Percentiles rank a stretch among this genome's conserved stretches.
phyloP scores from a whole-genome alignment of 2,113 vertebrate genomes.

The Phocoena sinus region DNA sequence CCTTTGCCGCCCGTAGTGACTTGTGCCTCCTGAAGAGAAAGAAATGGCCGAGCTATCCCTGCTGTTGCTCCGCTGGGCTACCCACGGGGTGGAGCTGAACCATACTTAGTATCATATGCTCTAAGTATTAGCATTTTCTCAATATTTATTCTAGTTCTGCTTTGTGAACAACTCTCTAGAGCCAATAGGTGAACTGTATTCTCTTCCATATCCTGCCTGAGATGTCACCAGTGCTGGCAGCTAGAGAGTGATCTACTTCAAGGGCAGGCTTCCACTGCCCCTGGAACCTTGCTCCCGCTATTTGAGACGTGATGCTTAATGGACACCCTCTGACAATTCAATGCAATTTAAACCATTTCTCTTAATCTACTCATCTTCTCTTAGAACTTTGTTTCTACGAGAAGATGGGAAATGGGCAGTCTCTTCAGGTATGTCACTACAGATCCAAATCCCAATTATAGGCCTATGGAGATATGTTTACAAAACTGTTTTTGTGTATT shows the following conservation, averaged over 20 bases:
- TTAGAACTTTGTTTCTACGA: background rate
- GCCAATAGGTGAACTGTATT: background rate
- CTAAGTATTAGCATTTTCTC: background rate
- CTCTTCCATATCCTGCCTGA: background rate
- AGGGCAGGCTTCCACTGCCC: background rate
- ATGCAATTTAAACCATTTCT: background rate
- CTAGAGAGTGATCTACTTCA: no score
- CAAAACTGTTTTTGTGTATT: background rate
- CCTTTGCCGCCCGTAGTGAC: background rate
- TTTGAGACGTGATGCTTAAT: background rate
- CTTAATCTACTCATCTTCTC: background rate
- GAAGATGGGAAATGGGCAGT: background rate
- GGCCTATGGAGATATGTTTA: background rate
- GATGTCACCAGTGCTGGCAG: background rate
- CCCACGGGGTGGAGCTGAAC: background rate
- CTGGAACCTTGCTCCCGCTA: background rate
- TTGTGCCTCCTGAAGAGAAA: background rate
- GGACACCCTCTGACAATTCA: background rate
- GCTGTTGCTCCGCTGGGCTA: background rate
- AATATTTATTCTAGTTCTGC: background rate
- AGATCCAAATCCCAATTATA: background rate
- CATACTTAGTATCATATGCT: background rate
- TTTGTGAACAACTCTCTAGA: background rate
- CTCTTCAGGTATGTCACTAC: background rate
- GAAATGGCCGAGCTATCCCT: background rate